phyloP scores from a whole-genome alignment of 2,113 vertebrate genomes.

The Notechis scutatus region DNA sequence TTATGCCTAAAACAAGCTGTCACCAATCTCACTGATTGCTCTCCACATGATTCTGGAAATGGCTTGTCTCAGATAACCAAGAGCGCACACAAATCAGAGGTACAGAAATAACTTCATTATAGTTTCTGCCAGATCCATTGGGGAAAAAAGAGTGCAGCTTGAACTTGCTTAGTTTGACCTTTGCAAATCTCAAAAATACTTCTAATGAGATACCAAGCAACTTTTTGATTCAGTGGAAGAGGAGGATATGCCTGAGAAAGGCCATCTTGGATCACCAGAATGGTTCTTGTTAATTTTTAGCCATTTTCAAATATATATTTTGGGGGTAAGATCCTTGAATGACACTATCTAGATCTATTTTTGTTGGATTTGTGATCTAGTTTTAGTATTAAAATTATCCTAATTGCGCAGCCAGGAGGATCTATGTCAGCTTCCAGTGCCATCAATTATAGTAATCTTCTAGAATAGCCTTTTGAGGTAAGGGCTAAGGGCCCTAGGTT shows the following conservation, averaged over 20 bases:
- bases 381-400: neutral
- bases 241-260: neutral
- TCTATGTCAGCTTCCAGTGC: neutral
- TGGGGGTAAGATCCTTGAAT: neutral
- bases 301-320: neutral
- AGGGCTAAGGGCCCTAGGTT: neutral
- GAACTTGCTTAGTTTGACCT: conserved; percentile 39
- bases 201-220: neutral
- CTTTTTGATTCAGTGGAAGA: neutral
- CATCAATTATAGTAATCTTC: neutral
- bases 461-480: neutral
- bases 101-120: conserved; percentile 8
- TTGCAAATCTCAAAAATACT: conserved; percentile 28
- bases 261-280: neutral
- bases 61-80: conserved; percentile 20
- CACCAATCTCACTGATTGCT: conserved; percentile 50
- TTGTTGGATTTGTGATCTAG: neutral
- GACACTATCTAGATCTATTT: neutral
- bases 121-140: conserved; percentile 12
- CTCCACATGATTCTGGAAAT: conserved; percentile 32
- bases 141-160: conserved; percentile 28
- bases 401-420: neutral
- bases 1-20: conserved; percentile 46
- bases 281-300: neutral
- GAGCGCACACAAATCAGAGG: neutral